phyloP scores from a whole-genome alignment of 2,113 vertebrate genomes.

The Polyodon spathula region DNA sequence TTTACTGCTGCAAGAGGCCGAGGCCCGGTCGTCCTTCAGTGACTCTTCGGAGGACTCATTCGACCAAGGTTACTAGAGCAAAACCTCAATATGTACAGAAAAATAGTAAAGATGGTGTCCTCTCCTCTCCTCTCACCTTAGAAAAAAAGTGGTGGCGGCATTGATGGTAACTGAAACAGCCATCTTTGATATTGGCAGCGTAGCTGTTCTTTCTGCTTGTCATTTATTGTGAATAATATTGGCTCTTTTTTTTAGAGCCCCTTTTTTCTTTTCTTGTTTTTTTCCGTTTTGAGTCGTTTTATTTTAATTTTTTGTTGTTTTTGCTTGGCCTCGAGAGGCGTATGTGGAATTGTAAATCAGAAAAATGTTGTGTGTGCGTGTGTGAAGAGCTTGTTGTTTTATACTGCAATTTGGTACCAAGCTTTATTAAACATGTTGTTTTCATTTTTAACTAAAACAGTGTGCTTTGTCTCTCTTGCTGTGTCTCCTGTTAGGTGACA shows the following conservation, averaged over 20 bases:
- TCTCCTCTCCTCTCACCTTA: slow-evolving; percentile 4
- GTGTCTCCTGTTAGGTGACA: slow-evolving; percentile 73
- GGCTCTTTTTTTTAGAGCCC: slow-evolving; percentile 56
- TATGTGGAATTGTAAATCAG: slow-evolving; percentile 70
- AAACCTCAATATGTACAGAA: slow-evolving; percentile 40
- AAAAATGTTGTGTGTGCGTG: slow-evolving; percentile 71
- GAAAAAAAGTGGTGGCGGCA: slow-evolving; percentile 31
- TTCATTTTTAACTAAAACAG: slow-evolving; percentile 87
- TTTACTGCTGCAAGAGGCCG: slow-evolving; percentile 79
- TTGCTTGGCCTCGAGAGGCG: slow-evolving; percentile 51
- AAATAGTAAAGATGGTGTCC: slow-evolving; percentile 13
- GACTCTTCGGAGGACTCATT: slow-evolving; percentile 93
- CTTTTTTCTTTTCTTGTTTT: slow-evolving; percentile 35
- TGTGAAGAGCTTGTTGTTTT: slow-evolving; percentile 78
- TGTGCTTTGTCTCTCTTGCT: slow-evolving; percentile 96
- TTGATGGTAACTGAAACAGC: slow-evolving; percentile 48
- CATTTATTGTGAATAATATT: slow-evolving; percentile 54
- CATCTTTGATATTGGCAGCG: slow-evolving; percentile 56
- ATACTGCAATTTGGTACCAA: slow-evolving; percentile 86
- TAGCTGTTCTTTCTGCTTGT: slow-evolving; percentile 59
- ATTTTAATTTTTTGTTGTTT: slow-evolving; percentile 34
- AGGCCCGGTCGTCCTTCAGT: slow-evolving; percentile 68
- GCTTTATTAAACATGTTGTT: slow-evolving; percentile 92
- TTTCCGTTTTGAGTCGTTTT: slow-evolving; percentile 40
- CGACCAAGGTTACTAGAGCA: slow-evolving; percentile 96